A percentile compares a stretch with the other conserved stretches of the same genome.
phyloP scores from a whole-genome alignment of 2,113 vertebrate genomes.

The Oceanodroma tethys region DNA sequence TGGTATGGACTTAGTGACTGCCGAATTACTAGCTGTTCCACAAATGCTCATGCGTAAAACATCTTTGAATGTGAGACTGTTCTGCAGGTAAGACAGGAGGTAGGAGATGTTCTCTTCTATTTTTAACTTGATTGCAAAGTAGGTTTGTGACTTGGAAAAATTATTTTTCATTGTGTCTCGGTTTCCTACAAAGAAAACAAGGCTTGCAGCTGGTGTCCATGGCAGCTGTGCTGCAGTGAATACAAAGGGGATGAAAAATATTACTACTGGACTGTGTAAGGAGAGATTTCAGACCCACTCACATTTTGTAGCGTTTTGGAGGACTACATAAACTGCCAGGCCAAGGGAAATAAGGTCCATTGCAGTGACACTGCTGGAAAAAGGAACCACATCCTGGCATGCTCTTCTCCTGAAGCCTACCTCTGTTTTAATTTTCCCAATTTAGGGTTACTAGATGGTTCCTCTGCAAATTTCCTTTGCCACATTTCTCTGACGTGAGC shows the following conservation, averaged over 20 bases:
- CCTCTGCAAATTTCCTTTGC: background rate
- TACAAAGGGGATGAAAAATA: background rate
- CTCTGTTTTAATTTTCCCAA: background rate
- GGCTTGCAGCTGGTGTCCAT: background rate
- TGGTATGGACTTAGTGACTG: background rate
- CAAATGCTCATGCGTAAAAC: background rate
- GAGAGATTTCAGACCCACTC: background rate
- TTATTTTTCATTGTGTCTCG: background rate
- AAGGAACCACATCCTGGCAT: background rate
- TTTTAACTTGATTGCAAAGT: background rate
- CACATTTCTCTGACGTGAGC: background rate
- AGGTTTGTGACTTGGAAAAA: background rate
- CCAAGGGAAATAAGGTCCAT: background rate
- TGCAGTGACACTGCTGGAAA: background rate
- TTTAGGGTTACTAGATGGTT: background rate
- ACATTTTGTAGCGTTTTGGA: background rate
- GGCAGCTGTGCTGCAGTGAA: background rate
- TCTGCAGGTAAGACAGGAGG: background rate
- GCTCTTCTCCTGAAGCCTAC: background rate
- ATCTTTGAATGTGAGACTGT: background rate
- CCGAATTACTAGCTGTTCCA: background rate
- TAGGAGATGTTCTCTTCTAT: background rate
- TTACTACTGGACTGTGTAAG: background rate
- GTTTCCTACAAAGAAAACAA: background rate
- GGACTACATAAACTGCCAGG: background rate